Base-by-base conservation (phyloP, 2,797 vertebrate genomes). In the Pseudochirops cupreus region DNA sequence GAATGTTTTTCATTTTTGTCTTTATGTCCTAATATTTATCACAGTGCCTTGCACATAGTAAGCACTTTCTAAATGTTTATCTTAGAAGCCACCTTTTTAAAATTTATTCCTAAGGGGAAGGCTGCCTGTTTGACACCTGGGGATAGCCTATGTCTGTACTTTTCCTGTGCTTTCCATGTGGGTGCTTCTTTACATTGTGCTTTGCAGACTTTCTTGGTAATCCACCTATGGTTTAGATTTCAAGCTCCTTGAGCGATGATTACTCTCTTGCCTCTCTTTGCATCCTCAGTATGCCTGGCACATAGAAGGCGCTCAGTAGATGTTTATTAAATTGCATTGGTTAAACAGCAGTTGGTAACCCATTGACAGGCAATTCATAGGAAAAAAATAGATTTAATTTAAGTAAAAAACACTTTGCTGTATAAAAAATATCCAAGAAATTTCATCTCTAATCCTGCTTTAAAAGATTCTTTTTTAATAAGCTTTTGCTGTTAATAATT, bases 391-490 rank as follows among this genome's bases (percentile, higher is more conserved):
- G 55, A 11, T 94, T 96, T 96, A 95, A 96, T 93, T 97, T 91
- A 95, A 96, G 33, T 91, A 82, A 24, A 57, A 89, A 58, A 3
- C 94, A 56, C 90, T 91, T 33, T 26, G 46, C 18, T 3, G 95
- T 50, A 94, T 95, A 89, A 96, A 96, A 95, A 33, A 87, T 91
- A 92, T 3, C 58, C 89, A 95, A 54, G 95, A 92, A 95, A 91
- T 95, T 94, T 0, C 58, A n/a, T n/a, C 93, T 87, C 16, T 28
- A 29, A 62, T 50, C 46, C 95, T 94, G 93, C 93, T 94, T 97
- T 96, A 96, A 96, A 90, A 95, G 53, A 28, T 93, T 98, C 96
- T 92, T 97, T 97, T 67, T 96, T 97, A 62, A 97, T 93, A 91
- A 62, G 54, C 74, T 94, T 2, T 74, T 97, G 95, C 93, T 96